Conservation (phyloP, 2,888 invertebrate species). For the Scrobipalpa atriplicella region DNA sequence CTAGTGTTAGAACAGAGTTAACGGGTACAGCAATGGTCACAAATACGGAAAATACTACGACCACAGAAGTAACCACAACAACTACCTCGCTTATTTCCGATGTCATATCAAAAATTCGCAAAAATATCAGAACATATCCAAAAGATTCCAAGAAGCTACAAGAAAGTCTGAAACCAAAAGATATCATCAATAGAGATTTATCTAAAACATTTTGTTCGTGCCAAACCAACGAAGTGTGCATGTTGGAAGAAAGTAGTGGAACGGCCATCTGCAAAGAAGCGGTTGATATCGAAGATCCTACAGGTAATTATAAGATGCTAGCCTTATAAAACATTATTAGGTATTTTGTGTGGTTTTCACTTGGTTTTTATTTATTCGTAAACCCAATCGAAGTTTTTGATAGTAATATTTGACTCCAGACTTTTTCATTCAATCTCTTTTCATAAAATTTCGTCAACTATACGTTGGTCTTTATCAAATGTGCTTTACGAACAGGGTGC, state of each 20-base stretch:
- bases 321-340: neutral
- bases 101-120: conserved; percentile 68
- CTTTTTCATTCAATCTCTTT: neutral
- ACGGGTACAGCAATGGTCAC: conserved; percentile 42
- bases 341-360: no score
- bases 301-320: conserved; percentile 61
- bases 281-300: conserved; percentile 81
- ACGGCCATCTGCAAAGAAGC: conserved; percentile 81
- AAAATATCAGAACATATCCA: conserved; percentile 73
- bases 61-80: conserved; percentile 46
- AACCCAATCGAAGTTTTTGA: no score
- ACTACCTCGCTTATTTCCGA: conserved; percentile 52
- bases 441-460: conserved; percentile 5
- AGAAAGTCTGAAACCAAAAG: conserved; percentile 56
- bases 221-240: conserved; percentile 83
- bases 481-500: conserved; percentile 73
- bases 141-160: conserved; percentile 54
- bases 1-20: conserved; percentile 53
- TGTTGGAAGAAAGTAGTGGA: conserved; percentile 83
- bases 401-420: no score
- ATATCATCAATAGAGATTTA: conserved; percentile 67
- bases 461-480: neutral
- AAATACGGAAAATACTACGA: conserved; percentile 47
- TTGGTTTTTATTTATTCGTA: no score
- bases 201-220: conserved; percentile 77